Conservation (phyloP, 2,797 vertebrate species). For the Acanthurus lineatus region DNA sequence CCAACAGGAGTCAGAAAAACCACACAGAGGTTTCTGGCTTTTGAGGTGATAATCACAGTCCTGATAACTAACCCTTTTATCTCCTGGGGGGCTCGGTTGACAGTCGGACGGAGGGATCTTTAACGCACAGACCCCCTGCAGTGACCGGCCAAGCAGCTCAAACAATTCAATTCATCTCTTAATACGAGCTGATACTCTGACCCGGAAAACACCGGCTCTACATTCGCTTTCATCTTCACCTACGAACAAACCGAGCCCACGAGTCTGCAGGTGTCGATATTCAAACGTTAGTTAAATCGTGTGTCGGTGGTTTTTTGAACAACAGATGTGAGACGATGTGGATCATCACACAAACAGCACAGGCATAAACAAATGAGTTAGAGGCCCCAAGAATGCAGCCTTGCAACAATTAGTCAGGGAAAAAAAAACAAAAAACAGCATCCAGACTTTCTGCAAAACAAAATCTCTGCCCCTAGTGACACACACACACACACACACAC, state of each 20-base stretch:
- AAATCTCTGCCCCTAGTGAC: conserved; percentile 1
- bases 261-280: conserved; percentile 19
- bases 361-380: conserved; percentile 53
- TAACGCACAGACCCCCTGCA: not conserved
- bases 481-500: conserved; percentile 15
- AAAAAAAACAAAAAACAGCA: conserved; percentile 8
- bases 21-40: not conserved
- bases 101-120: not conserved
- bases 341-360: conserved; percentile 25
- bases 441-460: conserved; percentile 24
- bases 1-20: not conserved
- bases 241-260: conserved; percentile 18
- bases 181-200: conserved; percentile 6
- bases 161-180: conserved; percentile 7
- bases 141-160: not conserved
- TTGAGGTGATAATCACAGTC: conserved; percentile 3
- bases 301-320: conserved; percentile 18
- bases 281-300: conserved; percentile 24
- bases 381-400: conserved; percentile 44
- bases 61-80: not conserved
- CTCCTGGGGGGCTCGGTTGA: not conserved
- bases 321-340: not conserved
- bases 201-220: conserved; percentile 26
- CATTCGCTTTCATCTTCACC: conserved; percentile 16
- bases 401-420: conserved; percentile 51